Percentiles rank a stretch among this genome's conserved stretches.
Conservation (phyloP, 2,113 vertebrate species). For the Manacus vitellinus region DNA sequence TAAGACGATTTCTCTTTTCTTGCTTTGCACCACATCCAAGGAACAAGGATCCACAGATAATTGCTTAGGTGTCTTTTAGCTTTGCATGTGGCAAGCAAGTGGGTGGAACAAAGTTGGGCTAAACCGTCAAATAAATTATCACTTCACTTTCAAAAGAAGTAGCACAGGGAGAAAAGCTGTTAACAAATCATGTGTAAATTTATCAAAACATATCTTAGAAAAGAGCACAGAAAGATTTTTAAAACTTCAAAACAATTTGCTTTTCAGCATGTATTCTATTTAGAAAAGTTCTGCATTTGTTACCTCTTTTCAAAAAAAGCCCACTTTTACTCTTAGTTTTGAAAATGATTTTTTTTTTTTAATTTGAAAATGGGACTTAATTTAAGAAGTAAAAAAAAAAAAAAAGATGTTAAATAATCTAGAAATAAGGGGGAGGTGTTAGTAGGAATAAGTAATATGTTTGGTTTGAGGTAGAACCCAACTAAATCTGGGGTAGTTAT, state of each 20-base stretch:
- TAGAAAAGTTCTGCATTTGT: neutral
- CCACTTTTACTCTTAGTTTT: neutral
- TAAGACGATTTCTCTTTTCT: neutral
- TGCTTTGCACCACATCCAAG: neutral
- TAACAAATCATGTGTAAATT: neutral
- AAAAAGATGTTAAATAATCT: neutral
- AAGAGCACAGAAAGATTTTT: neutral
- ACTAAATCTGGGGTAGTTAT: neutral
- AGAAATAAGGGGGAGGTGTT: neutral
- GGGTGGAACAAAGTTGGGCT: neutral
- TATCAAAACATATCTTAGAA: neutral
- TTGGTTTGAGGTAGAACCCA: neutral
- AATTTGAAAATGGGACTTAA: neutral
- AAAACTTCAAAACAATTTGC: neutral
- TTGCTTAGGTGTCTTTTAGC: neutral
- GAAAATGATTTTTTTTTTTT: neutral
- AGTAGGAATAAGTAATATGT: neutral
- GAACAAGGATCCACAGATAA: neutral
- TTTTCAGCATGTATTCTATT: neutral
- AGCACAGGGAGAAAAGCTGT: neutral
- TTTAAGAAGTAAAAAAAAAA: rapidly evolving
- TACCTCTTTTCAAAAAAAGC: neutral
- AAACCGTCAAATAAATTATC: neutral
- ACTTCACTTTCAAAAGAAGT: neutral
- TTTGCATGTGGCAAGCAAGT: neutral